phyloP scores from a whole-genome alignment of 1,140 invertebrate genomes.

The Brachionus koreanus region DNA sequence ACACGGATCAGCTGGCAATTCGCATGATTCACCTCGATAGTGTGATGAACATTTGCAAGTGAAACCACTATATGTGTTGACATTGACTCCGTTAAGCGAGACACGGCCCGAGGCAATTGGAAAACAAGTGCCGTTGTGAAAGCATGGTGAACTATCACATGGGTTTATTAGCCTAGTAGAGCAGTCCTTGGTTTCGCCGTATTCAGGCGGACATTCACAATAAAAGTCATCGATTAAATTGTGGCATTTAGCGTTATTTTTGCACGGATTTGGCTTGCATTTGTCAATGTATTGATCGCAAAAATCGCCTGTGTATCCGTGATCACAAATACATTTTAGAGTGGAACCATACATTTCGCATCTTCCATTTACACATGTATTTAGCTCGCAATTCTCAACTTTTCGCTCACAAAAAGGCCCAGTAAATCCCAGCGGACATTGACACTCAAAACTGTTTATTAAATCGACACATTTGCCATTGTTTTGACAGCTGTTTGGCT shows the following conservation, averaged over 20 bases:
- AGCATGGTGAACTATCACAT: constrained; percentile 33
- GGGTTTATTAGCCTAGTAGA: not conserved
- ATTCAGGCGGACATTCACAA: constrained; percentile 32
- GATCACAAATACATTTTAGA: constrained; percentile 12
- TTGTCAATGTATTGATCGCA: constrained; percentile 30
- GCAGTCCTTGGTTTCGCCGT: constrained; percentile 11
- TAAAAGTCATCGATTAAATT: constrained; percentile 42
- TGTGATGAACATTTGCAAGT: not conserved
- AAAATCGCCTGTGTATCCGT: constrained; percentile 13
- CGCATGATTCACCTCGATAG: constrained; percentile 27
- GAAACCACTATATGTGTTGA: not conserved
- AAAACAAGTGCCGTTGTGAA: constrained; percentile 33
- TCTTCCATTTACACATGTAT: constrained; percentile 74
- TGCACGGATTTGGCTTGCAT: constrained; percentile 35
- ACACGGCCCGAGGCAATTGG: not conserved
- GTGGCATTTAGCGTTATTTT: constrained; percentile 37
- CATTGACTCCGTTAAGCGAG: not conserved
- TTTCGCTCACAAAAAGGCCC: constrained; percentile 37
- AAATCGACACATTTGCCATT: constrained; percentile 37
- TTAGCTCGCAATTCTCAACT: constrained; percentile 15
- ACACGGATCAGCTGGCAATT: not conserved
- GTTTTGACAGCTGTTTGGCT: constrained; percentile 30
- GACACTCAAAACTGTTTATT: constrained; percentile 26
- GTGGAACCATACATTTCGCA: not conserved
- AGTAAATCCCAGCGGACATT: constrained; percentile 30